These are phyloP conservation scores for Saccopteryx bilineata DNA, from an alignment of 2,113 vertebrate species.

Conservation along the genomic window DNA sequence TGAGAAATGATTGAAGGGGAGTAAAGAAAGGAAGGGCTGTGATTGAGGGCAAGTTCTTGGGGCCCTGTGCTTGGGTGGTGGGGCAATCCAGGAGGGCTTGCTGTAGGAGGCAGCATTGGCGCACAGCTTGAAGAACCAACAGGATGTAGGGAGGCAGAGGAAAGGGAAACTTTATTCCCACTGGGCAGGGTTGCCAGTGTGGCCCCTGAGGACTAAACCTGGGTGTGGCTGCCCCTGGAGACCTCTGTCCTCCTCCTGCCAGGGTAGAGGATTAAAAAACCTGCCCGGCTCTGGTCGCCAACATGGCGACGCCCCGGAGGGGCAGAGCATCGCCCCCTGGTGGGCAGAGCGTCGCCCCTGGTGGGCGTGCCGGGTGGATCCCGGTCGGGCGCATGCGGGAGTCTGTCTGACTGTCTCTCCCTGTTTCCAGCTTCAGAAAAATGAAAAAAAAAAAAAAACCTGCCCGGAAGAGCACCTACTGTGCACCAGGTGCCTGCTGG, in stretches of 20 bases:
- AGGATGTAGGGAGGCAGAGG: neutral
- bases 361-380: too few species aligned
- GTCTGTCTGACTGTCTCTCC: too few species aligned
- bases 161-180: neutral
- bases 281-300: too few species aligned
- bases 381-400: too few species aligned
- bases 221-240: neutral
- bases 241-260: fast-evolving
- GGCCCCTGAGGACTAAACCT: neutral
- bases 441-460: too few species aligned
- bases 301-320: too few species aligned
- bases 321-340: too few species aligned
- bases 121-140: neutral
- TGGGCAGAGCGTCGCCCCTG: too few species aligned
- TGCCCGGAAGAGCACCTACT: neutral
- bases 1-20: neutral
- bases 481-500: neutral
- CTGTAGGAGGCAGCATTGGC: neutral
- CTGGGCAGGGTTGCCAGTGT: neutral
- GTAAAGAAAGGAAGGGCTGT: neutral
- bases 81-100: neutral
- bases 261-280: neutral
- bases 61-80: neutral
- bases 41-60: fast-evolving
- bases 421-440: too few species aligned